Percentiles rank a stretch among this genome's conserved stretches.
phyloP scores from a whole-genome alignment of 1,140 invertebrate genomes.

The Microplitis demolitor region DNA sequence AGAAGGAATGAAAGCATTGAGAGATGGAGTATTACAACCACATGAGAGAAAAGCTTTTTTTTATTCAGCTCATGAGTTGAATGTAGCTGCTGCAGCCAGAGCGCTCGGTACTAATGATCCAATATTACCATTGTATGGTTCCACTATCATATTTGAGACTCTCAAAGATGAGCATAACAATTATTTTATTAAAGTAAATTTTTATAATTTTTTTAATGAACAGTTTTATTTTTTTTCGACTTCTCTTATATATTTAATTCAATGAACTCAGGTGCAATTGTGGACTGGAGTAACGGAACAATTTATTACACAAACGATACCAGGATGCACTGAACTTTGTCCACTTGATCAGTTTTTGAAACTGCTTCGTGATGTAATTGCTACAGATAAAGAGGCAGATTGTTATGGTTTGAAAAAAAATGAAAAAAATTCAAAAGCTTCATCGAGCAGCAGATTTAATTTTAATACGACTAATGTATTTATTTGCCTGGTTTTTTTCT shows the following conservation, averaged over 20 bases:
- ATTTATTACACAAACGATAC: slow-evolving; percentile 43
- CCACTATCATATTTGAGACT: slow-evolving; percentile 52
- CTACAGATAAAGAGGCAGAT: slow-evolving; percentile 44
- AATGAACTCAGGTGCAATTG: slow-evolving; percentile 37
- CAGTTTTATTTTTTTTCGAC: background rate
- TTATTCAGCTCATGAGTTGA: slow-evolving; percentile 50
- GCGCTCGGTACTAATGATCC: slow-evolving; percentile 47
- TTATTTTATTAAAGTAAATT: slow-evolving; percentile 47
- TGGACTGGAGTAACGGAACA: slow-evolving; percentile 49
- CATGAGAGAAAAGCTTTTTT: slow-evolving; percentile 48
- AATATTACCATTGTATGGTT: slow-evolving; percentile 49
- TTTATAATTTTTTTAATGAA: background rate
- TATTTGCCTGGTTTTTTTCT: no score
- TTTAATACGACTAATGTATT: no score
- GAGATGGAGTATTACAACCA: slow-evolving; percentile 34
- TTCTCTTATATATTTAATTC: background rate
- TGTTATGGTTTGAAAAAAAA: slow-evolving; percentile 22
- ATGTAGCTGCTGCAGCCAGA: slow-evolving; percentile 42
- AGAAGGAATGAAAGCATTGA: slow-evolving; percentile 43
- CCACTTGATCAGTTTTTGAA: slow-evolving; percentile 47
- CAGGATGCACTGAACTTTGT: slow-evolving; percentile 48
- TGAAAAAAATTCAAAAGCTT: background rate
- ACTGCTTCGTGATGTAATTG: slow-evolving; percentile 45
- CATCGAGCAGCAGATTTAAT: background rate
- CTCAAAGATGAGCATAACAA: slow-evolving; percentile 39